Evolutionary conservation across 2,113 vertebrate species (phyloP), one percentile per base, ranked within the genome.

Genomic region (Eptesicus fuscus): DNA sequence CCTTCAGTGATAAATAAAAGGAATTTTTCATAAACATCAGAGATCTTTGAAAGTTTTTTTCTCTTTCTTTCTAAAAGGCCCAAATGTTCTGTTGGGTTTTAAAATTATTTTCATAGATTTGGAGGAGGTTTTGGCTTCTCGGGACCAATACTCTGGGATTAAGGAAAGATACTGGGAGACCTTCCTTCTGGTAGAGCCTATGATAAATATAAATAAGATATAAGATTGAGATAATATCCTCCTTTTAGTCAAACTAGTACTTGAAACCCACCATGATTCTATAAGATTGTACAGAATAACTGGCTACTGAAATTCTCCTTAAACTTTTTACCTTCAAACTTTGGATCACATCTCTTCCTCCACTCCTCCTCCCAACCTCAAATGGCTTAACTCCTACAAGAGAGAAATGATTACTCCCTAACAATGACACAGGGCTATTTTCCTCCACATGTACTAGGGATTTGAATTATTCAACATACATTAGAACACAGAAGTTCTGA

Each of bases 1-100:
- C 51, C 44, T 96, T 93, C 65, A 18, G 35, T 93, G 80, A 96
- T 93, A 92, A 96, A 91, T 88, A 90, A 90, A 95, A 96, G 25
- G 59, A 92, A 74, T 94, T 47, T 51, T 95, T 92, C 49, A 90
- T 82, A 80, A 94, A 88, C 67, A 92, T 93, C 71, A 73, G 51
- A 82, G 22, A 47, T 70, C 22, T 88, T 94, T 89, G 47, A 70
- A 85, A 85, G 5, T 69, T 97, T 79, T 96, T 95, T 83, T 95
- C 13, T 53, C 51, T 91, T 61, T 61, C 30, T 61, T 61, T 61
- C 23, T 83, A 53, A 94, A 89, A 92, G 67, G 7, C 9, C 22
- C 61, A 90, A 88, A 90, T 84, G 40, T 88, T 85, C 79, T 90
- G 32, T 56, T 32, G 47, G 28, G 20, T 65, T 95, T 87, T 89